phyloP scores from a whole-genome alignment of 2,888 invertebrate genomes.

The Pantelozetes paolii region DNA sequence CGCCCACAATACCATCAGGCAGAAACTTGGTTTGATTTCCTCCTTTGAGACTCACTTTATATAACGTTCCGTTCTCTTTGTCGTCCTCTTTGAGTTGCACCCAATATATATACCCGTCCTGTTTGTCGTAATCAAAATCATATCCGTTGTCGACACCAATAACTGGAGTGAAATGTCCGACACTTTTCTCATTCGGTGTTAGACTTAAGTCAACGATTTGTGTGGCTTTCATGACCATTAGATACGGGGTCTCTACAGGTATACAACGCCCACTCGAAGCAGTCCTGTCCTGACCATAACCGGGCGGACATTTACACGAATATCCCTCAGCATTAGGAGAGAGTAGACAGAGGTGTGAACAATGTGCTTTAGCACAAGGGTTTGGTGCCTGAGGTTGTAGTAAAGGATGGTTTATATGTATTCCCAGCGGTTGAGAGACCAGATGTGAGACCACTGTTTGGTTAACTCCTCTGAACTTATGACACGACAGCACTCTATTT shows the following conservation, averaged over 20 bases:
- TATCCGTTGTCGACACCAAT: slow-evolving; percentile 82
- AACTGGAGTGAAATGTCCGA: slow-evolving; percentile 75
- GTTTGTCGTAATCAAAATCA: slow-evolving; percentile 86
- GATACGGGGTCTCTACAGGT: slow-evolving; percentile 74
- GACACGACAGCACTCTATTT: slow-evolving; percentile 80
- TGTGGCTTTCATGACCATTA: slow-evolving; percentile 82
- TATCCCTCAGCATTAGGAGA: slow-evolving; percentile 70
- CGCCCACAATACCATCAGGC: slow-evolving; percentile 78
- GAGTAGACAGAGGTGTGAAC: slow-evolving; percentile 85
- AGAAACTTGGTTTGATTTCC: slow-evolving; percentile 78
- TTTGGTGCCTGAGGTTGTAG: slow-evolving; percentile 70
- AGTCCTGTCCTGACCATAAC: slow-evolving; percentile 57
- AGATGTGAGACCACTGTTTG: slow-evolving; percentile 90
- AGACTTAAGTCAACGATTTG: slow-evolving; percentile 81
- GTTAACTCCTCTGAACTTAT: slow-evolving; percentile 85
- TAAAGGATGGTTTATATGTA: slow-evolving; percentile 91
- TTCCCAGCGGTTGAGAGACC: slow-evolving; percentile 88
- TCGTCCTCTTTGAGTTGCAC: slow-evolving; percentile 64
- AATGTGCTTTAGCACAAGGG: slow-evolving; percentile 70
- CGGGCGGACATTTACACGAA: slow-evolving; percentile 86
- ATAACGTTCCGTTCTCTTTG: slow-evolving; percentile 75
- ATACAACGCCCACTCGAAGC: slow-evolving; percentile 48
- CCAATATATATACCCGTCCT: slow-evolving; percentile 79
- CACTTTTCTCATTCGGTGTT: slow-evolving; percentile 62
- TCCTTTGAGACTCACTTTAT: slow-evolving; percentile 74